Base-by-base conservation (phyloP, 2,797 vertebrate genomes). In the Acipenser oxyrinchus region DNA sequence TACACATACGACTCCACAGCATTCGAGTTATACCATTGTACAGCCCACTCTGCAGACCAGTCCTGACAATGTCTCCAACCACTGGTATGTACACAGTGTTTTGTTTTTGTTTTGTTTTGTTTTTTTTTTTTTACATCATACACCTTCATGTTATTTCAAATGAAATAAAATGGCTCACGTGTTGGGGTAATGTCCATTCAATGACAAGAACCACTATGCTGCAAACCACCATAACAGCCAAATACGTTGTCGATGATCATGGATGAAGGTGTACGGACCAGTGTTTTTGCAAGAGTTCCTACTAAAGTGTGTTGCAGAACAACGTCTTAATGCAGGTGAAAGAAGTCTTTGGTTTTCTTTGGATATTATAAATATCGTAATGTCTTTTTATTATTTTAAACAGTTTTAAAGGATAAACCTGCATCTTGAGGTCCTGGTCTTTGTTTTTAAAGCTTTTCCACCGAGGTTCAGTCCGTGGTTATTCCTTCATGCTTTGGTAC, bases 331-430 rank as follows among this genome's bases (percentile, higher is more conserved):
- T 92, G 92, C 89, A 94, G 89, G 88, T 92, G 87, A 94, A 93
- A 91, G 87, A 88, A 91, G 94, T 98, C 95, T 98, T 99, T 98
- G 95, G 95, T 97, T 98, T 85, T 93, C 94, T 96, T 95, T 95
- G 94, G 92, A 94, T 92, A 86, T 90, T 96, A 98, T 97, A 98
- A 98, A 98, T 96, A 95, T 92, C 87, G 80, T 88, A 88, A 87
- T 86, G 87, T 89, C 89, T 67, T 66, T 71, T 51, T 51, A 81
- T 87, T 88, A 77, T 69, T 76, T 84, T 82, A 89, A 91, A 87
- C 86, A 88, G 86, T 90, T 86, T 77, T 85, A 60, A 88, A 89
- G 85, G 85, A 90, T 89, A 89, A 88, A 91, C 89, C 87, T 80
- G 88, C 90, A 87, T 91, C 91, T 91, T 83, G 90, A 94, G 88